Evolutionary conservation across 2,888 invertebrate species (phyloP).

Genomic region (Drosophila koepferae): DNA sequence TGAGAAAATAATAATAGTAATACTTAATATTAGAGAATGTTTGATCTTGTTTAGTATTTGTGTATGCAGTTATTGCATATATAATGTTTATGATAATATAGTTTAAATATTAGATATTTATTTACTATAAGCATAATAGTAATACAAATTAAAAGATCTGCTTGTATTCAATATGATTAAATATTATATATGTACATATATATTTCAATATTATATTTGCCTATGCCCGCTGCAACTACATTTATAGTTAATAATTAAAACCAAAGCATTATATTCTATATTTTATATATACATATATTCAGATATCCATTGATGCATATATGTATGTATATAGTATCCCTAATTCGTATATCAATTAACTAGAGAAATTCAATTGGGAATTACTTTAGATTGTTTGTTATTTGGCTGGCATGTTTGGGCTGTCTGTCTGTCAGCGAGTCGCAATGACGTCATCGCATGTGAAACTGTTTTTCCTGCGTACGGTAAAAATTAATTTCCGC

Average conservation of each 20-base stretch:
- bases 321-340: not conserved
- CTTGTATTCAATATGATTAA: no score
- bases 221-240: not conserved
- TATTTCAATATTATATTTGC: no score
- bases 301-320: no score
- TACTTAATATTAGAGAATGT: no score
- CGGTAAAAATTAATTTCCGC: constrained; percentile 54
- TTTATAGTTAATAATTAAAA: not conserved
- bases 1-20: no score
- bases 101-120: no score
- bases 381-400: constrained; percentile 15
- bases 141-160: no score
- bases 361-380: not conserved
- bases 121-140: no score
- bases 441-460: constrained; percentile 45
- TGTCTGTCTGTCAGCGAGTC: constrained; percentile 26
- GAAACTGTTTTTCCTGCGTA: constrained; percentile 41
- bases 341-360: not conserved
- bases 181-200: no score
- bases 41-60: no score
- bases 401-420: constrained; percentile 3
- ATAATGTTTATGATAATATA: no score
- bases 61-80: no score
- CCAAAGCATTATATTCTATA: not conserved
- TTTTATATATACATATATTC: not conserved